Conservation (phyloP, 2,113 vertebrate species). For the Hemiscyllium ocellatum region DNA sequence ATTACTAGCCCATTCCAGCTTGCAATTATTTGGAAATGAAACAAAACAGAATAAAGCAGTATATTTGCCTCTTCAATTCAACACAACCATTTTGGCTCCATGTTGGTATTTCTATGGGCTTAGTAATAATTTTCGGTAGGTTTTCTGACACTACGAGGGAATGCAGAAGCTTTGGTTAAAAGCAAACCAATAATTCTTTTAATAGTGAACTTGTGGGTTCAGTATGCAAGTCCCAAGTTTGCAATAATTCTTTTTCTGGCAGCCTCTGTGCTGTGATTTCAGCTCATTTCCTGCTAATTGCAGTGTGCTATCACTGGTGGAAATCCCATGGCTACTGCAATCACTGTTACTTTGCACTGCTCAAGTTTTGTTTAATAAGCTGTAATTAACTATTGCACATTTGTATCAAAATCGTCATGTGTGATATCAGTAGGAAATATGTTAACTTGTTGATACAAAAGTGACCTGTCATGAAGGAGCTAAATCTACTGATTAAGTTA, state of each 20-base stretch:
- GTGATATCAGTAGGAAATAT: not conserved
- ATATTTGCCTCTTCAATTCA: not conserved
- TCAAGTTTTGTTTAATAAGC: not conserved
- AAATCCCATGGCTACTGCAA: not conserved
- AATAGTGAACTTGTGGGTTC: not conserved
- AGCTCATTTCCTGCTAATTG: not conserved
- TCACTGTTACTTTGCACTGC: not conserved
- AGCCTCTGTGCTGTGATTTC: not conserved
- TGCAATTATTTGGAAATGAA: constrained; percentile 2
- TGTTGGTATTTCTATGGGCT: not conserved
- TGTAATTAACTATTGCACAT: not conserved
- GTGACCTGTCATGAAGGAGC: not conserved
- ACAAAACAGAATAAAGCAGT: not conserved
- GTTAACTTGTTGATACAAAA: not conserved
- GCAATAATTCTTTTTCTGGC: not conserved
- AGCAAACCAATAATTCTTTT: not conserved
- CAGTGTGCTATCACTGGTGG: not conserved
- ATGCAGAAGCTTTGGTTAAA: not conserved
- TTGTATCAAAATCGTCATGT: not conserved
- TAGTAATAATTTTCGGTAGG: not conserved
- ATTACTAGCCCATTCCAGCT: not conserved
- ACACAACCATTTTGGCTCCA: not conserved
- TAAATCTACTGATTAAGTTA: not conserved
- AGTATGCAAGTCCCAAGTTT: not conserved
- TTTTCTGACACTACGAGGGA: not conserved